Base-by-base conservation (phyloP, 2,797 vertebrate genomes). In the Malurus splendens region DNA sequence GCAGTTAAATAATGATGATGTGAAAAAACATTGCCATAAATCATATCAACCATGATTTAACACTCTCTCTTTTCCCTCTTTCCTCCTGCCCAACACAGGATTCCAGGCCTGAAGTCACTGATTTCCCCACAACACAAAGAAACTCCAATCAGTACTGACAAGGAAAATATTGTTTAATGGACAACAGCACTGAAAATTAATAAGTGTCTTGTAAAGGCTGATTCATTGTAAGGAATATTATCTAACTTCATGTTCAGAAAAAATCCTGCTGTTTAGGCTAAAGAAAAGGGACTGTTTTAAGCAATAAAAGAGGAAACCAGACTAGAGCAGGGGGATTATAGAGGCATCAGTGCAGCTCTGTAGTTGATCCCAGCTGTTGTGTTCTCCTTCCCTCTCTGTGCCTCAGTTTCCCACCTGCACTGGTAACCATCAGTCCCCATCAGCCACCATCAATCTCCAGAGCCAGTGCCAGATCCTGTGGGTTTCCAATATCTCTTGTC, bases 1-100 rank as follows among this genome's bases (percentile, higher is more conserved):
- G 65, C n/a, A 87, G 24, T 66, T 86, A 81, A 94, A 86, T 79
- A 82, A 89, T n/a, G 42, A 78, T 65, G 51, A 86, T 81, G n/a
- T 78, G 62, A 71, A 78, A 78, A 85, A 90, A 87, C 62, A 73
- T 6, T 66, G 33, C 59, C 27, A 38, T 44, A 75, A 68, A 61
- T 62, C 20, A 33, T 56, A 83, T 36, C 48, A 90, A 17, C 48
- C 56, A 36, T 39, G 24, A 78, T 78, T 87, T 89, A 89, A 56
- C 20, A 50, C 14, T 55, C 23, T 74, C 13, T 73, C 14, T 72
- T 71, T 90, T 52, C 18, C 20, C 25, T 54, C 18, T 44, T 89
- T 82, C 18, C 36, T 90, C 30, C 55, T 56, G 68, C 60, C 16
- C 67, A 86, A 20, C 9, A 65, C 33, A 66, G 30, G 5, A 66